phyloP scores from a whole-genome alignment of 2,888 invertebrate genomes.

The Clepsis dumicolana region DNA sequence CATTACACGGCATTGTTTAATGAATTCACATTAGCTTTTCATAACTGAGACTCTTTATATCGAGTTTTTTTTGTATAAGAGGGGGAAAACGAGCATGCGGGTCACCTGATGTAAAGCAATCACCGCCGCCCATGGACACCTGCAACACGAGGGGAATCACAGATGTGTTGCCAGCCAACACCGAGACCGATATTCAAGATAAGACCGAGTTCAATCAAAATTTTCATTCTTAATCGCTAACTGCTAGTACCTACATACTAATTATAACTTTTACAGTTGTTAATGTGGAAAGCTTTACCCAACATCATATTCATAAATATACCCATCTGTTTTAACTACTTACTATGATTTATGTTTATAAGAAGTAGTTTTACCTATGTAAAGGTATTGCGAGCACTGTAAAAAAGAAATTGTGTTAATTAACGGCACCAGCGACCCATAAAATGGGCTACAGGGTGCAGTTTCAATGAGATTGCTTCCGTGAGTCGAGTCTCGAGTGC shows the following conservation, averaged over 20 bases:
- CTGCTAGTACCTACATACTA: too few species aligned
- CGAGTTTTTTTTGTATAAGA: too few species aligned
- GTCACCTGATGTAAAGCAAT: too few species aligned
- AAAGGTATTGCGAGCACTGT: constrained; percentile 47
- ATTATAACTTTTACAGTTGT: too few species aligned
- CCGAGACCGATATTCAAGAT: too few species aligned
- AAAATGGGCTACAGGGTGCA: constrained; percentile 70
- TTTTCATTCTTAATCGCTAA: too few species aligned
- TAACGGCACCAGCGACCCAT: constrained; percentile 72
- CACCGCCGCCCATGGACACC: too few species aligned
- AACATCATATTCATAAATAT: background rate
- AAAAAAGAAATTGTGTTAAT: constrained; percentile 64
- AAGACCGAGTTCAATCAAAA: too few species aligned
- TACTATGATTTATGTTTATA: constrained; percentile 1
- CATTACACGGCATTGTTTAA: constrained; percentile 6
- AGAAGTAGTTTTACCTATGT: constrained; percentile 11
- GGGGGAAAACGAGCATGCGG: too few species aligned
- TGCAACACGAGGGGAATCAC: too few species aligned
- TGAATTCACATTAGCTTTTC: background rate
- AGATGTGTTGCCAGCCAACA: too few species aligned
- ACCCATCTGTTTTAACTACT: background rate
- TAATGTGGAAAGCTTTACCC: background rate
- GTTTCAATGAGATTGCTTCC: constrained; percentile 73
- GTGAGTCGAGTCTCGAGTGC: constrained; percentile 52
- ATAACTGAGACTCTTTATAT: background rate